Evolutionary conservation across 2,888 invertebrate species (phyloP), one percentile per base, ranked within the genome.

Genomic region (Rhagonycha fulva): DNA sequence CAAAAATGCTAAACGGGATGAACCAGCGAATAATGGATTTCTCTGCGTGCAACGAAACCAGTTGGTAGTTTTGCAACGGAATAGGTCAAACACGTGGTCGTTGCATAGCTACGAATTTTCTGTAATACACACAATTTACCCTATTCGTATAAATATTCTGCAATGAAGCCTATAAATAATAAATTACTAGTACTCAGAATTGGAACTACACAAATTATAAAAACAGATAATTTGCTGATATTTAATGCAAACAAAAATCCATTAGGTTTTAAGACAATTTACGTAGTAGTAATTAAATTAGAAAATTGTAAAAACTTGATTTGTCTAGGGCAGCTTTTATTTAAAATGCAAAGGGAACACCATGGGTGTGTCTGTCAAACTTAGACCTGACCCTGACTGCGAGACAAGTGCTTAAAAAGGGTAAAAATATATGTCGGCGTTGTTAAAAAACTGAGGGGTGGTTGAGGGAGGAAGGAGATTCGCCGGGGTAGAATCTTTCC

Each of bases 391-490:
- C 83, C 84, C 84, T 84, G 84, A 82, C 85, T 83, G 82, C 83
- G 84, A 85, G 84, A 85, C 85, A 85, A 85, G 85, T 85, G 85
- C 80, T 81, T 82, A 79, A 83, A 85, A 84, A 85, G 85, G 84
- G 84, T 66, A 68, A 78, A 84, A 84, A 84, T 84, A 82, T 82
- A 83, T 84, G 84, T 80, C 83, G 83, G 81, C 80, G 71, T 77
- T 72, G 71, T 79, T 80, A 81, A 81, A 80, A 82, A 81, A 78
- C 68, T 62, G 68, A 78, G 78, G 79, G 80, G 78, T 77, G 80
- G 78, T 77, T 80, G 80, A 74, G 80, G 75, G 63, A 24, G 63
- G 63, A 3, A 24, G 77, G 78, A 81, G 82, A 83, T 83, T 83
- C 80, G 83, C 82, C 75, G 82, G 63, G 23, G 78, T 77, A 79